These are phyloP conservation scores for Trichopoda pennipes DNA, from an alignment of 2,888 invertebrate genomes.

Conservation along the genomic window DNA sequence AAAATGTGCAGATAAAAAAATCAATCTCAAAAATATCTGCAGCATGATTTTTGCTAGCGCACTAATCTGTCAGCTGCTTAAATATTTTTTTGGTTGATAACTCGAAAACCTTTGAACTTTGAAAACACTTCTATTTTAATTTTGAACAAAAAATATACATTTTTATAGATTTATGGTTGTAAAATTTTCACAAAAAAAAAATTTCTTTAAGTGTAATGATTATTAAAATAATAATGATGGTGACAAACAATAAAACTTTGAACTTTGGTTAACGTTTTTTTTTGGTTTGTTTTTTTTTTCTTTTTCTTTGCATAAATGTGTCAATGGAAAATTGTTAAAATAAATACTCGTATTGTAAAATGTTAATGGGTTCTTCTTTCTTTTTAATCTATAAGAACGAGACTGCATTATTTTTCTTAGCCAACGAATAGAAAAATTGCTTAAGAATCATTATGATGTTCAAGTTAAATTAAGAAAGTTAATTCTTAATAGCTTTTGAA, in stretches of 20 bases:
- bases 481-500: no score
- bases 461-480: not conserved
- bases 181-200: conserved; percentile 2
- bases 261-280: not conserved
- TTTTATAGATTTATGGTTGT: not conserved
- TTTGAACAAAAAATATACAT: no score
- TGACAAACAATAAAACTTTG: conserved; percentile 17
- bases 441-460: not conserved
- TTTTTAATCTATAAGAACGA: not conserved
- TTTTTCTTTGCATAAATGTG: not conserved
- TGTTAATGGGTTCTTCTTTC: not conserved
- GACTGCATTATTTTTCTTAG: not conserved
- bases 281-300: no score
- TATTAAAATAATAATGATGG: not conserved
- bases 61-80: no score
- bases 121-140: no score
- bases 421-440: conserved; percentile 32
- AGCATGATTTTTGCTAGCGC: no score
- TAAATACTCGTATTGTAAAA: conserved; percentile 6
- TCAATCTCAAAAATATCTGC: no score
- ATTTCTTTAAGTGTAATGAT: not conserved
- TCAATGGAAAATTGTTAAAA: conserved; percentile 9
- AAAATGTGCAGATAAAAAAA: no score
- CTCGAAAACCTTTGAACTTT: no score
- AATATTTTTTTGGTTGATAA: no score